Conservation (phyloP, 2,888 invertebrate genomes). For the Caenorhabditis zanzibari region DNA sequence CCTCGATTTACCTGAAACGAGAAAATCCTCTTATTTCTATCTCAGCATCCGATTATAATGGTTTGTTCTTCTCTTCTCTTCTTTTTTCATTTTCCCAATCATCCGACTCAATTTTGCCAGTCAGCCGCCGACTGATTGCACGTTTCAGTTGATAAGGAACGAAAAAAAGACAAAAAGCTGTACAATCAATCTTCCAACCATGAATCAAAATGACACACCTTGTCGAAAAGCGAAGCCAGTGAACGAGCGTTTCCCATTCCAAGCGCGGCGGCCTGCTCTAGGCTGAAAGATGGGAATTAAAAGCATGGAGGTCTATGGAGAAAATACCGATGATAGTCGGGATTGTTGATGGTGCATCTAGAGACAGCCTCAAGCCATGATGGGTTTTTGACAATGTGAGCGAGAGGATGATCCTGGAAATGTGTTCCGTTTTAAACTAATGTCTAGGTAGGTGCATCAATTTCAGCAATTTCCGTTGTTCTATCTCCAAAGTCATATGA, state of each 20-base stretch:
- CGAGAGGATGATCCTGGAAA: slow-evolving; percentile 69
- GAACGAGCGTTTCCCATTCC: slow-evolving; percentile 82
- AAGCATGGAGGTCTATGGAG: neutral
- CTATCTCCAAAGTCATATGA: slow-evolving; percentile 51
- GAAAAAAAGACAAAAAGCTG: slow-evolving; percentile 24
- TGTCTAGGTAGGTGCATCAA: slow-evolving; percentile 14
- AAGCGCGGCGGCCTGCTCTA: slow-evolving; percentile 81
- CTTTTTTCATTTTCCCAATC: slow-evolving; percentile 22
- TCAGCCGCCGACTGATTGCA: slow-evolving; percentile 35
- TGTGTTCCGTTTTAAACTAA: neutral
- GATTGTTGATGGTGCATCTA: slow-evolving; percentile 79
- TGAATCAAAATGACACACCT: slow-evolving; percentile 50
- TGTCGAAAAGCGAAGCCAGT: slow-evolving; percentile 79
- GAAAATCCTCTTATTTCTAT: slow-evolving; percentile 31
- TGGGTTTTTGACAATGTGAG: slow-evolving; percentile 71
- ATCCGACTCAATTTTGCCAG: slow-evolving; percentile 11
- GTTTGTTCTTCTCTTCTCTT: slow-evolving; percentile 48
- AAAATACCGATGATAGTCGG: slow-evolving; percentile 73
- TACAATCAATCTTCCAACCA: neutral
- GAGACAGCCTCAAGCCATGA: slow-evolving; percentile 75
- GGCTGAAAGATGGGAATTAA: slow-evolving; percentile 30
- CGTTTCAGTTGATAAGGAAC: slow-evolving; percentile 38
- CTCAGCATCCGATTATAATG: slow-evolving; percentile 30
- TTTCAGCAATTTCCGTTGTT: slow-evolving; percentile 21
- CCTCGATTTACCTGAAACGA: slow-evolving; percentile 67